Percentiles rank a stretch among this genome's conserved stretches.
These are phyloP conservation scores for Sminthurides aquaticus DNA, from an alignment of 2,888 invertebrate genomes.

Conservation along the genomic window DNA sequence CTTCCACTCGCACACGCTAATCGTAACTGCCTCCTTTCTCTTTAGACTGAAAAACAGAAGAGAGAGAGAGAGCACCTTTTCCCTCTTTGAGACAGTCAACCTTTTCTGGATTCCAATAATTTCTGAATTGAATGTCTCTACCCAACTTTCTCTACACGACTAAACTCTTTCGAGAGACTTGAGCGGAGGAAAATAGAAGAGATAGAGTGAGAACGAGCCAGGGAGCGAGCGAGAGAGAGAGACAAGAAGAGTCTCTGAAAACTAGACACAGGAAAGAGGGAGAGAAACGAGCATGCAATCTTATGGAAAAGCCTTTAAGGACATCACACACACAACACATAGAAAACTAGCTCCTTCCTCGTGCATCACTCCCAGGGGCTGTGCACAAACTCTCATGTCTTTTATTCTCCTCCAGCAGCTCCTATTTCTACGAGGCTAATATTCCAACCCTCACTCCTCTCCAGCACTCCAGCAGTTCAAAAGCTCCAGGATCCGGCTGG, in stretches of 20 bases:
- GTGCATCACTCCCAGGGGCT: background rate
- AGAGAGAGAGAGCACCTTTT: background rate
- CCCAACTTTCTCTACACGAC: slow-evolving; percentile 35
- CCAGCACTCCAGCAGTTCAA: too few species aligned
- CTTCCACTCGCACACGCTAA: too few species aligned
- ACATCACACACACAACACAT: background rate
- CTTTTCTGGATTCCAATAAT: background rate
- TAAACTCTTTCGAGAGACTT: slow-evolving; percentile 29
- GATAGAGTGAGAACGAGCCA: too few species aligned
- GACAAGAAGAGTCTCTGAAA: too few species aligned
- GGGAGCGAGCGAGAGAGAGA: too few species aligned
- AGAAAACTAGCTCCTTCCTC: slow-evolving; percentile 3
- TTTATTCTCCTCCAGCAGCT: background rate
- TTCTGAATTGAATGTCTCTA: background rate
- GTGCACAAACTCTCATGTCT: background rate
- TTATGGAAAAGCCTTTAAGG: background rate
- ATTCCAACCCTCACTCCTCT: too few species aligned
- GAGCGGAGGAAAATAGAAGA: slow-evolving; percentile 19
- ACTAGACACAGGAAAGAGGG: too few species aligned
- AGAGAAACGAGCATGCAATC: slow-evolving; percentile 9
- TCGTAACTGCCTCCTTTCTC: background rate
- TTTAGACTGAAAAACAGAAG: background rate
- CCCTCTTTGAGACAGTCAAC: background rate
- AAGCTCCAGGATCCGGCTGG: too few species aligned
- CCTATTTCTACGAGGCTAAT: background rate